Conservation (phyloP, 2,888 invertebrate species). For the Rhodophaea formosa region DNA sequence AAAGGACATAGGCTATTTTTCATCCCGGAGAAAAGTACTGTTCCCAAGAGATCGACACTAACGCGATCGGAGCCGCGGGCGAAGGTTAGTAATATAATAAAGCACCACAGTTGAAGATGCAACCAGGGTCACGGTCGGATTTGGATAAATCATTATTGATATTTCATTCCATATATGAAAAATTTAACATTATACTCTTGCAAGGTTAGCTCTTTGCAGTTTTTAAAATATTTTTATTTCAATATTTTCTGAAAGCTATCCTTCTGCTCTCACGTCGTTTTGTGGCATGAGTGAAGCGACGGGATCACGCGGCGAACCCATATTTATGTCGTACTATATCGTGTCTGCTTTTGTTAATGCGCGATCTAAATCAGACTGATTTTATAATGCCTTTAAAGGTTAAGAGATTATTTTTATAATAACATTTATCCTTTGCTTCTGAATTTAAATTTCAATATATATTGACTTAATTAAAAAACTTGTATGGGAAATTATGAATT, state of each 20-base stretch:
- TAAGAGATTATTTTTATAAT: not conserved
- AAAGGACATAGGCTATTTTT: no score
- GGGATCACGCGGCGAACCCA: constrained; percentile 63
- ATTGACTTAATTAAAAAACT: not conserved
- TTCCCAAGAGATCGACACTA: no score
- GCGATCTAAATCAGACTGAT: constrained; percentile 66
- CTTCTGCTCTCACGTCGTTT: not conserved
- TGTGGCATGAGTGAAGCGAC: constrained; percentile 50
- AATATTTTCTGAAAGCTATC: not conserved
- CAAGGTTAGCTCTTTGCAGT: no score
- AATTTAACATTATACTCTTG: no score
- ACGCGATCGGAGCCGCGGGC: no score
- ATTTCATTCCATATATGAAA: no score
- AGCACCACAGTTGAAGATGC: no score
- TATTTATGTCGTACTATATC: constrained; percentile 71
- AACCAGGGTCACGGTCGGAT: no score
- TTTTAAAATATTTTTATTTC: no score
- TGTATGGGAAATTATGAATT: not conserved
- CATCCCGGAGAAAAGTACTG: no score
- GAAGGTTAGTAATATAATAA: no score
- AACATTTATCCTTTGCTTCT: not conserved
- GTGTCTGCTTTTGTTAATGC: constrained; percentile 76
- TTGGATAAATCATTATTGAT: no score
- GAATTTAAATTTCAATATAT: not conserved
- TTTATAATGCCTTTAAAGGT: not conserved